phyloP scores from a whole-genome alignment of 1,140 invertebrate genomes.

The Oscheius sp. region DNA sequence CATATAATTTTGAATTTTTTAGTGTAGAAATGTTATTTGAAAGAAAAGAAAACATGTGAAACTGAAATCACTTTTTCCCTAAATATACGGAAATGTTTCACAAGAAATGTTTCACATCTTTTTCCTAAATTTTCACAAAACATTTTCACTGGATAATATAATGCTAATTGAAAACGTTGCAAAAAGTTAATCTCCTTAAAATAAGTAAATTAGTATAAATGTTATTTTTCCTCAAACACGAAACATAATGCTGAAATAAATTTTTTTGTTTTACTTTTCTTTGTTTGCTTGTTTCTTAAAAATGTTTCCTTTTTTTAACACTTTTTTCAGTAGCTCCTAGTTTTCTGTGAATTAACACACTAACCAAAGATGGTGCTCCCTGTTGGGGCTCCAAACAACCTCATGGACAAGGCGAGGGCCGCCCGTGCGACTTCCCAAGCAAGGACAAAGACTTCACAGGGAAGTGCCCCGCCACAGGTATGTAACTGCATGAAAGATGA shows the following conservation, averaged over 20 bases:
- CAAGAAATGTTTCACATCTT: too few relatives aligned
- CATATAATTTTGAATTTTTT: too few relatives aligned
- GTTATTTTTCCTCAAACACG: not conserved
- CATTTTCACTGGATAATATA: too few relatives aligned
- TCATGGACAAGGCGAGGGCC: not conserved
- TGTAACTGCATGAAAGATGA: not conserved
- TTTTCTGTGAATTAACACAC: not conserved
- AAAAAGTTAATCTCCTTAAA: too few relatives aligned
- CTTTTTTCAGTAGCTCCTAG: not conserved
- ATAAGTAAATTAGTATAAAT: too few relatives aligned
- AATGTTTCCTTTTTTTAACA: not conserved
- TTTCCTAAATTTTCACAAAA: too few relatives aligned
- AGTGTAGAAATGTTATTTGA: too few relatives aligned
- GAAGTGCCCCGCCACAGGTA: not conserved
- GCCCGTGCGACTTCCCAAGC: not conserved
- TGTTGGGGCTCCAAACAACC: slow-evolving; percentile 13
- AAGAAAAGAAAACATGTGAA: too few relatives aligned
- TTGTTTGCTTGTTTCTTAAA: too few relatives aligned
- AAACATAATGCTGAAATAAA: not conserved
- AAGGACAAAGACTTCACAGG: not conserved
- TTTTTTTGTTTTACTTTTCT: not conserved
- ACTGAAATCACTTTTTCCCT: too few relatives aligned
- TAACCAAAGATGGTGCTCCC: slow-evolving; percentile 14
- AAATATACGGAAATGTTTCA: too few relatives aligned
- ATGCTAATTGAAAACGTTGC: too few relatives aligned